Percentiles rank a stretch among this genome's conserved stretches.
These are phyloP conservation scores for Pristionchus mayeri DNA, from an alignment of 2,888 invertebrate genomes.

Conservation along the genomic window DNA sequence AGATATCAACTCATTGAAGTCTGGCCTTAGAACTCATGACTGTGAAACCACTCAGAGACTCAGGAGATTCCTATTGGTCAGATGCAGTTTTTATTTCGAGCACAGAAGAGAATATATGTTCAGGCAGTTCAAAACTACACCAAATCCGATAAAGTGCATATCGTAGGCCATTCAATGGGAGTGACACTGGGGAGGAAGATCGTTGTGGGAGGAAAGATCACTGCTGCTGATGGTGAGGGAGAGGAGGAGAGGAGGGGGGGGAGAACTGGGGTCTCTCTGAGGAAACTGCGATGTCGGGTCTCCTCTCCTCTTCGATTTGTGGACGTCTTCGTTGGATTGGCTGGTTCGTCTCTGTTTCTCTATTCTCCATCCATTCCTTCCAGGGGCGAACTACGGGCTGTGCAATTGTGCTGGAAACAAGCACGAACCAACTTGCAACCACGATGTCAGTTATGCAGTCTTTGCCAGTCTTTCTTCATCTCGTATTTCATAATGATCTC, in stretches of 20 bases:
- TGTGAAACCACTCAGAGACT: conserved; percentile 60
- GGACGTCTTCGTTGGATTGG: conserved; percentile 69
- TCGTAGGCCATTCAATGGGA: conserved; percentile 69
- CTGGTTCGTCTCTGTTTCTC: conserved; percentile 42
- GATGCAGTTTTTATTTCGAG: neutral
- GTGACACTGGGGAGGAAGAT: conserved; percentile 66
- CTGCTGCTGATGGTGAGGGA: conserved; percentile 22
- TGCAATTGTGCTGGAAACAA: conserved; percentile 66
- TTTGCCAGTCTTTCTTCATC: neutral
- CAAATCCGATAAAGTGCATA: conserved; percentile 3
- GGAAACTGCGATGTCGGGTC: conserved; percentile 61
- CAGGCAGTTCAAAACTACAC: conserved; percentile 46
- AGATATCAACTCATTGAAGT: conserved; percentile 57
- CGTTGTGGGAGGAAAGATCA: conserved; percentile 61
- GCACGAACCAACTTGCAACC: conserved; percentile 67
- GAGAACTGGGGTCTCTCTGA: too few relatives aligned
- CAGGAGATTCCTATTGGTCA: conserved; percentile 65
- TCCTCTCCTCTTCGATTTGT: conserved; percentile 59
- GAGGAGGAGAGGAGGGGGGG: neutral
- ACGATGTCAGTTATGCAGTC: conserved; percentile 51
- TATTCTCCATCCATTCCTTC: neutral
- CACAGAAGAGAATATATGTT: neutral
- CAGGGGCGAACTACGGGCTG: conserved; percentile 71
- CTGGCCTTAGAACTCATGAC: conserved; percentile 61
- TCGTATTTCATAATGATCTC: neutral